These are phyloP conservation scores for Philereme vetulata DNA, from an alignment of 2,888 invertebrate genomes.

Conservation along the genomic window DNA sequence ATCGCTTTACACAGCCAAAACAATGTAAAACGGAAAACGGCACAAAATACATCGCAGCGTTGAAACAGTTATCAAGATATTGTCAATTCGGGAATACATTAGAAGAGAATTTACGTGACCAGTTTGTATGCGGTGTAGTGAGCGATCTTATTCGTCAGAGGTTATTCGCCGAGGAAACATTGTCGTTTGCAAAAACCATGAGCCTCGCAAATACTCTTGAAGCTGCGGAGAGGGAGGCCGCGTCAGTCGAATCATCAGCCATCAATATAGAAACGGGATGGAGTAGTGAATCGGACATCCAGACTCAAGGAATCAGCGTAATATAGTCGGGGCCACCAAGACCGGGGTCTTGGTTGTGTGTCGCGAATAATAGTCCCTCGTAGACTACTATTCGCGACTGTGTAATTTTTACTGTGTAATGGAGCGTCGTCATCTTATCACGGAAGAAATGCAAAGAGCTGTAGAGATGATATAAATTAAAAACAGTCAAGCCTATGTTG, in stretches of 20 bases:
- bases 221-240: slow-evolving; percentile 25
- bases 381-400: no score
- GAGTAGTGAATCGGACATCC: slow-evolving; percentile 5
- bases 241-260: slow-evolving; percentile 19
- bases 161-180: slow-evolving; percentile 19
- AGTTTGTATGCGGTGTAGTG: slow-evolving; percentile 26
- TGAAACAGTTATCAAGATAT: slow-evolving; percentile 19
- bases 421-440: no score
- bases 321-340: slow-evolving; percentile 1
- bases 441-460: no score
- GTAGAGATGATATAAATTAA: no score
- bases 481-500: no score
- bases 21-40: not conserved
- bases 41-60: not conserved
- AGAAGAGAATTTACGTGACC: slow-evolving; percentile 18
- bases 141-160: slow-evolving; percentile 29
- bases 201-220: not conserved
- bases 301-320: not conserved
- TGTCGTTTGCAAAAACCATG: not conserved
- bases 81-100: slow-evolving; percentile 12
- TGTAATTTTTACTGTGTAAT: no score
- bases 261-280: slow-evolving; percentile 3
- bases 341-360: no score
- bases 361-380: no score
- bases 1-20: not conserved